Conservation (phyloP, 2,113 vertebrate species). For the Calidris pugnax region DNA sequence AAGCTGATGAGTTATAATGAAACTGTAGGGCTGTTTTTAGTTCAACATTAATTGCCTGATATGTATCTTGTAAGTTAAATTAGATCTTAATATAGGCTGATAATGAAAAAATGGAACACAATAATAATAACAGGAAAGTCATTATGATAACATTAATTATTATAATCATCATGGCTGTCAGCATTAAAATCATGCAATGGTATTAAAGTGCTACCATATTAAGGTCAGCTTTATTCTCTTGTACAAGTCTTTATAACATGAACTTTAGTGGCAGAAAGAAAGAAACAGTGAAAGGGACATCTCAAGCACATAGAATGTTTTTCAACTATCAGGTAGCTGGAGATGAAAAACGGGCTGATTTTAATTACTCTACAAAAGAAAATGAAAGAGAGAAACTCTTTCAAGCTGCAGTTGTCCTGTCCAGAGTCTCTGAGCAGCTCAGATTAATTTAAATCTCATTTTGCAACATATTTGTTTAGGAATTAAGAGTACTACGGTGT, state of each 20-base stretch:
- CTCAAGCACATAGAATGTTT: background rate
- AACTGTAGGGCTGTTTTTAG: background rate
- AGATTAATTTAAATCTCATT: constrained; percentile 8
- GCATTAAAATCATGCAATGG: background rate
- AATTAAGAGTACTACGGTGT: background rate
- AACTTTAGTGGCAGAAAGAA: background rate
- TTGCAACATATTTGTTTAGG: background rate
- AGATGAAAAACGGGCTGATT: background rate
- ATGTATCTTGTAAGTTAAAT: constrained; percentile 32
- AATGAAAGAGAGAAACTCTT: background rate
- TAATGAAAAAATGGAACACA: constrained; percentile 33
- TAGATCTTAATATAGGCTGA: background rate
- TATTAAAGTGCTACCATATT: background rate
- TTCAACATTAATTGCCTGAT: constrained; percentile 3
- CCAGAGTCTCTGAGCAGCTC: background rate
- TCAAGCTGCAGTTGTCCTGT: background rate
- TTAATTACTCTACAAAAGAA: background rate
- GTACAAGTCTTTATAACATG: background rate
- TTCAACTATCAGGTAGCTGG: background rate
- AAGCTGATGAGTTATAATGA: background rate
- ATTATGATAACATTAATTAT: constrained; percentile 48
- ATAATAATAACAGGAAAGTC: constrained; percentile 45
- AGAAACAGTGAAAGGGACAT: background rate
- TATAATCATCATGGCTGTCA: background rate
- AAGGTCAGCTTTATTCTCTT: constrained; percentile 10